Evolutionary conservation across 2,113 vertebrate genomes (phyloP).

Genomic region (Bambusicola thoracicus): DNA sequence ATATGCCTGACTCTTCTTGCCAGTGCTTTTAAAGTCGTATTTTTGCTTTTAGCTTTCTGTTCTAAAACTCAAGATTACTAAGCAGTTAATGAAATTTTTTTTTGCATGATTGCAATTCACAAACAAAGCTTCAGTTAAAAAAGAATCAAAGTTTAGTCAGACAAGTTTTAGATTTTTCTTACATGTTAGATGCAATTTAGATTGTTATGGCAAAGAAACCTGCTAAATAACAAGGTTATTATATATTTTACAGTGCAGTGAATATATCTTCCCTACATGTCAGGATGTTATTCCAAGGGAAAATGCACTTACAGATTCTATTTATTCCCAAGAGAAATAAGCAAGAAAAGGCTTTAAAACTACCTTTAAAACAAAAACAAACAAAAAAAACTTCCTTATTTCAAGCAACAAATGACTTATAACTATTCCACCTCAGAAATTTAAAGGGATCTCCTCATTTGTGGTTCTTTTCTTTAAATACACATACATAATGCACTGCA

Average conservation of each 20-base stretch:
- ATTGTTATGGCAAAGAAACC: background rate
- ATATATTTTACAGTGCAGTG: background rate
- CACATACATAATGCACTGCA: background rate
- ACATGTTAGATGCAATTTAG: background rate
- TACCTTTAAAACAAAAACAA: background rate
- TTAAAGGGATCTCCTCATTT: background rate
- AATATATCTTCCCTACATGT: background rate
- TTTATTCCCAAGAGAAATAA: background rate
- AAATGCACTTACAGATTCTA: background rate
- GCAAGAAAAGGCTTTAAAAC: background rate
- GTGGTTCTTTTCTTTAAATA: background rate
- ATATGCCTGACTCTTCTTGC: background rate
- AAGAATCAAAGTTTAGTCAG: background rate
- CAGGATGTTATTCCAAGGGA: background rate
- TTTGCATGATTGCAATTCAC: background rate
- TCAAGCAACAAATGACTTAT: background rate
- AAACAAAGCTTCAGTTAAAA: background rate
- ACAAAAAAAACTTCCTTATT: too few relatives aligned
- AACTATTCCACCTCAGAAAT: background rate
- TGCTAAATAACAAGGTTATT: background rate
- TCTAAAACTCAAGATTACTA: background rate
- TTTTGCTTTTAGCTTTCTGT: background rate
- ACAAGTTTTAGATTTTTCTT: background rate
- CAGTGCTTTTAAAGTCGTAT: background rate
- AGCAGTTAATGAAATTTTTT: background rate